These are phyloP conservation scores for Azemiops feae DNA, from an alignment of 2,113 vertebrate species.

Conservation along the genomic window DNA sequence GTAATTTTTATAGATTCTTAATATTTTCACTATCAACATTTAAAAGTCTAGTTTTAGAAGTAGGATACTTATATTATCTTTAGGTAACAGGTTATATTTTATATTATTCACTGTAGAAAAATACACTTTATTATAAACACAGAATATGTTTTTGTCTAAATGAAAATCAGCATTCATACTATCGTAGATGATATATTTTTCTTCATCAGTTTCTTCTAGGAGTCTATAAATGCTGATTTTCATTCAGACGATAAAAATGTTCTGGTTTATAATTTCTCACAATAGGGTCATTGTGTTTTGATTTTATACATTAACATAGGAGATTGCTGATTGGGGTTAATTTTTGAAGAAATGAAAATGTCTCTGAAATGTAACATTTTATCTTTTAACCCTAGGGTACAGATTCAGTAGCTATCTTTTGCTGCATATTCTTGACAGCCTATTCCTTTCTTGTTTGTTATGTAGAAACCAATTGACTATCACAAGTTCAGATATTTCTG, in stretches of 20 bases:
- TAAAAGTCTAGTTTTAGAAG: neutral
- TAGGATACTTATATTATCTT: neutral
- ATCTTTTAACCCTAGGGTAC: neutral
- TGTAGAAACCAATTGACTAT: constrained; percentile 86
- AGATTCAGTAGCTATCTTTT: neutral
- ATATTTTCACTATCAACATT: neutral
- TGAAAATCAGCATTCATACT: neutral
- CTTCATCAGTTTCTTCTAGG: too few species aligned
- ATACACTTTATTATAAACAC: neutral
- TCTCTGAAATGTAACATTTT: neutral
- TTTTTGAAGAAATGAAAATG: constrained; percentile 1
- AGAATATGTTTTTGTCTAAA: neutral
- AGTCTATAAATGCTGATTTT: neutral
- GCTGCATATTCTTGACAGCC: neutral
- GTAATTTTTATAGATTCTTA: neutral
- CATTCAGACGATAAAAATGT: neutral
- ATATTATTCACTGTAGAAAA: neutral
- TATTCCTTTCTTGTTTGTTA: constrained; percentile 29
- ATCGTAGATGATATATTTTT: neutral
- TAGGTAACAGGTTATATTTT: neutral
- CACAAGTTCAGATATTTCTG: constrained; percentile 90
- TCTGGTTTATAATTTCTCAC: neutral
- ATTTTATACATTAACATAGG: neutral
- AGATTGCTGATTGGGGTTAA: neutral
- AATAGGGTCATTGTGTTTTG: neutral